phyloP scores from a whole-genome alignment of 2,113 vertebrate genomes.

The Prolemur simus region DNA sequence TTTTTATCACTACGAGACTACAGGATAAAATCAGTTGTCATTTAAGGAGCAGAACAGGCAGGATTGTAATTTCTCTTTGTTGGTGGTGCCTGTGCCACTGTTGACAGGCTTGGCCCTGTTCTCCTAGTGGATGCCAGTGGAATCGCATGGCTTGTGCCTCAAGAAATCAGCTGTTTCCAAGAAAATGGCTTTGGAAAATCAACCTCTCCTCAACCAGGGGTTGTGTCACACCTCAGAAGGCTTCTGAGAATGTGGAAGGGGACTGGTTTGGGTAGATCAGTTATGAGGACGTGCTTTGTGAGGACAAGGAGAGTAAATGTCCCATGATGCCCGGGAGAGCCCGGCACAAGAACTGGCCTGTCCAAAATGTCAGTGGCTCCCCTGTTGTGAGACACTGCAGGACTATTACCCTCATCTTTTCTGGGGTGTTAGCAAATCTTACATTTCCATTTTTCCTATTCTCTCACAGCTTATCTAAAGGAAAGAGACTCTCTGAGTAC shows the following conservation, averaged over 20 bases:
- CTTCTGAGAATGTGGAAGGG: neutral
- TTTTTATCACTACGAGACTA: slow-evolving; percentile 1
- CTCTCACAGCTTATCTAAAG: neutral
- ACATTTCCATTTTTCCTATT: neutral
- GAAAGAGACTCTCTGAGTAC: neutral
- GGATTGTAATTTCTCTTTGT: neutral
- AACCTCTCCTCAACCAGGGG: neutral
- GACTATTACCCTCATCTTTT: neutral
- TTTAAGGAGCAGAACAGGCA: neutral
- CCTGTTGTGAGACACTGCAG: neutral
- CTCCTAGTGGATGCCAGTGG: neutral
- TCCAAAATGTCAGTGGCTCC: neutral
- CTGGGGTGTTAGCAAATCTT: neutral
- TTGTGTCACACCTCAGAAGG: neutral
- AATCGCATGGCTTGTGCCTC: neutral
- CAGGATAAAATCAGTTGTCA: slow-evolving; percentile 30
- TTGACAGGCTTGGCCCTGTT: no score
- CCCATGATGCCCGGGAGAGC: neutral
- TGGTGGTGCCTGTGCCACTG: neutral
- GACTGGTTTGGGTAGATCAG: neutral
- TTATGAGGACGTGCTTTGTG: neutral
- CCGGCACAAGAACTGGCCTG: neutral
- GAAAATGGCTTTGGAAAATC: neutral
- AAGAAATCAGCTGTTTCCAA: neutral
- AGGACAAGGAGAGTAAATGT: neutral